Evolutionary conservation across 2,888 invertebrate genomes (phyloP).

Genomic region (Drosophila multiciliata): DNA sequence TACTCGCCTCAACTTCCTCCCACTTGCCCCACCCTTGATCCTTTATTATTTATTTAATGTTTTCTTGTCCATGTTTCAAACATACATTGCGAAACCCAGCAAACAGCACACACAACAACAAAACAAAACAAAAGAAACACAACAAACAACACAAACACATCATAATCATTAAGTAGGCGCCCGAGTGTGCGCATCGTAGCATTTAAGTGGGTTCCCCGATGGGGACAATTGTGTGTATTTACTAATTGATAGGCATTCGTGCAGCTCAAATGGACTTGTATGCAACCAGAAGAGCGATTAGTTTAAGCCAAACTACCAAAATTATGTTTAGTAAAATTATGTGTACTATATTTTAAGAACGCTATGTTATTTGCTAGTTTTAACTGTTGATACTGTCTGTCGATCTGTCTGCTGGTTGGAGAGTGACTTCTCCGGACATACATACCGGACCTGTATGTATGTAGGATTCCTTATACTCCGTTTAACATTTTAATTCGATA

Average conservation of each 20-base stretch:
- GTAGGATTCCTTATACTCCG: constrained; percentile 16
- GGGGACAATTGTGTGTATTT: constrained; percentile 51
- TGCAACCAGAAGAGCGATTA: constrained; percentile 57
- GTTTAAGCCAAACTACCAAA: constrained; percentile 74
- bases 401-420: constrained; percentile 7
- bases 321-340: constrained; percentile 60
- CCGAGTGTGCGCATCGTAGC: constrained; percentile 33
- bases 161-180: constrained; percentile 54
- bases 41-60: not conserved
- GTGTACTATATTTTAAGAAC: constrained; percentile 50
- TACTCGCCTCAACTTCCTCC: not conserved
- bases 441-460: not conserved
- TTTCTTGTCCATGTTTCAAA: constrained; percentile 5
- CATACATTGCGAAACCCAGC: constrained; percentile 4
- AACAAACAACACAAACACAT: constrained; percentile 31
- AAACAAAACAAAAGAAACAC: constrained; percentile 1
- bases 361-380: constrained; percentile 61
- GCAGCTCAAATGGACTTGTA: constrained; percentile 28
- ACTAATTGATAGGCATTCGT: constrained; percentile 67
- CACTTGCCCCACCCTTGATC: not conserved
- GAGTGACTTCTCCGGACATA: constrained; percentile 12
- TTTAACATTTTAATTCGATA: constrained; percentile 6
- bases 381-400: constrained; percentile 39
- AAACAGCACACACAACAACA: constrained; percentile 10
- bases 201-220: constrained; percentile 39